Conservation (phyloP, 2,888 invertebrate species). For the Andrena bicolor region DNA sequence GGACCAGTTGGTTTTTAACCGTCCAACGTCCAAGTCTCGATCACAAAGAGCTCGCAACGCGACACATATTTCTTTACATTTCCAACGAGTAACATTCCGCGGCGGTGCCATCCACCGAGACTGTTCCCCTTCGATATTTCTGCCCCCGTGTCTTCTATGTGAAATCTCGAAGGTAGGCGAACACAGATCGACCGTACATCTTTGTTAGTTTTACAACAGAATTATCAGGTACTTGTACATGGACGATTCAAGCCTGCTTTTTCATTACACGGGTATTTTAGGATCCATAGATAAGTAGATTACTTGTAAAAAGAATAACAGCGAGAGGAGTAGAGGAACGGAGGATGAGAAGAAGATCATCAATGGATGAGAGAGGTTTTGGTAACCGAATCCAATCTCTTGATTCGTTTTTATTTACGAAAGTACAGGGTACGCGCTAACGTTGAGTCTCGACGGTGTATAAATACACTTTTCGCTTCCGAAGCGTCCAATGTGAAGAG, state of each 20-base stretch:
- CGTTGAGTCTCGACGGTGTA: neutral
- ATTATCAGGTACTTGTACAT: neutral
- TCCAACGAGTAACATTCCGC: neutral
- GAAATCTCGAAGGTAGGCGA: constrained; percentile 30
- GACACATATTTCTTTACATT: neutral
- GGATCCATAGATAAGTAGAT: too few species aligned
- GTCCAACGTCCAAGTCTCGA: neutral
- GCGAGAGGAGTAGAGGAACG: neutral
- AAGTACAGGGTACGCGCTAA: constrained; percentile 7
- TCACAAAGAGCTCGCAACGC: neutral
- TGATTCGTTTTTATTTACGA: constrained; percentile 35
- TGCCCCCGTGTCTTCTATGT: neutral
- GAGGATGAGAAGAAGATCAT: neutral
- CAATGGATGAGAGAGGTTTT: neutral
- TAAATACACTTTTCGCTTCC: neutral
- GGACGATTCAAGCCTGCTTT: neutral
- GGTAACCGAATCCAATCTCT: neutral
- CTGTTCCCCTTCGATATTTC: neutral
- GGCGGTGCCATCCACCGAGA: neutral
- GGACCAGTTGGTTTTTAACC: constrained; percentile 35
- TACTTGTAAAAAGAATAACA: neutral
- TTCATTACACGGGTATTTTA: too few species aligned
- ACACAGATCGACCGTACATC: constrained; percentile 15
- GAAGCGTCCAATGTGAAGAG: neutral
- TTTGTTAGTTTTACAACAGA: neutral